These are phyloP conservation scores for Leptinotarsa tumamoca DNA, from an alignment of 2,888 invertebrate species.

Conservation along the genomic window DNA sequence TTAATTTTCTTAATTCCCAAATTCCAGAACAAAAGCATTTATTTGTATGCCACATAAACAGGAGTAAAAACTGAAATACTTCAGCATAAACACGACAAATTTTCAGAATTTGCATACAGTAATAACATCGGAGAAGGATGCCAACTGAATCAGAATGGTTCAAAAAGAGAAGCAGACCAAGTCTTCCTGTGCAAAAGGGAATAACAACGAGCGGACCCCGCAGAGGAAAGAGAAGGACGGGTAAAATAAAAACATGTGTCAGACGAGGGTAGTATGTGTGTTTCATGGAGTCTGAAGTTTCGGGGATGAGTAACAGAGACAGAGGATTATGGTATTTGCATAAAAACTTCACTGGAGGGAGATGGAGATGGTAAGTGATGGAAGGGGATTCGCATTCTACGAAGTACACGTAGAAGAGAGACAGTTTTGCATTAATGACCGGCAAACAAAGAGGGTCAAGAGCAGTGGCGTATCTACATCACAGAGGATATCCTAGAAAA, in stretches of 20 bases:
- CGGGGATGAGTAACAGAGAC: conserved; percentile 59
- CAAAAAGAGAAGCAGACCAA: conserved; percentile 39
- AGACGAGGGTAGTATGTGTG: conserved; percentile 60
- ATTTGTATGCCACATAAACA: conserved; percentile 59
- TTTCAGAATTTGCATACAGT: conserved; percentile 62
- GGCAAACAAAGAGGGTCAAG: conserved; percentile 55
- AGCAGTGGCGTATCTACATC: conserved; percentile 35
- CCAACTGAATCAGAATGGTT: conserved; percentile 20
- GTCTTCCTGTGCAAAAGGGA: conserved; percentile 45
- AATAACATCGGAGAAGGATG: conserved; percentile 51
- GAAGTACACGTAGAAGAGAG: conserved; percentile 58
- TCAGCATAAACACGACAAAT: conserved; percentile 65
- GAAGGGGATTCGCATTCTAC: conserved; percentile 47
- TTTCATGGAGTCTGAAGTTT: conserved; percentile 59
- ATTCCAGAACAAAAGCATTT: conserved; percentile 60
- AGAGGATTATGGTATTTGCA: conserved; percentile 57
- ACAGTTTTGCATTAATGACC: conserved; percentile 59
- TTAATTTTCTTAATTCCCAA: conserved; percentile 61
- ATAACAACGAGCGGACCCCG: conserved; percentile 32
- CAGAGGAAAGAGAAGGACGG: conserved; percentile 51
- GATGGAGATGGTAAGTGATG: conserved; percentile 49
- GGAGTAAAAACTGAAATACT: conserved; percentile 60
- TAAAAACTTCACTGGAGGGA: conserved; percentile 53
- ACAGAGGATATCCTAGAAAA: neutral
- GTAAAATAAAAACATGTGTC: conserved; percentile 62